Evolutionary conservation across 2,888 invertebrate genomes (phyloP).

Genomic region (Stenichneumon culpator): DNA sequence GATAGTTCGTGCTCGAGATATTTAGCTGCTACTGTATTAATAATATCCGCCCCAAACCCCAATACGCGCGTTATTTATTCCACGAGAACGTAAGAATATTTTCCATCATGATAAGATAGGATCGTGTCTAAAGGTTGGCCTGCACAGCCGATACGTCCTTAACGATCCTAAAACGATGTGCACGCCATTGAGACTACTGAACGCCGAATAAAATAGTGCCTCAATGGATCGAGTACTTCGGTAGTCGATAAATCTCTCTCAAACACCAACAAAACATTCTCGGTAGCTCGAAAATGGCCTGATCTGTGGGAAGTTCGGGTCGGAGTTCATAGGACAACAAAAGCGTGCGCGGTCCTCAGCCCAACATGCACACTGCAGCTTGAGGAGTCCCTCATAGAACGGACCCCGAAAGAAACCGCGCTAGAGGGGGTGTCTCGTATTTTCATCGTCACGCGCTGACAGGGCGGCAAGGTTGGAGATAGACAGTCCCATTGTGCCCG

Average conservation of each 20-base stretch:
- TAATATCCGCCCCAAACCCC: no score
- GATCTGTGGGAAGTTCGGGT: not conserved
- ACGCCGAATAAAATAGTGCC: not conserved
- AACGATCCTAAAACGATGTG: not conserved
- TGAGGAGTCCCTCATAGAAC: not conserved
- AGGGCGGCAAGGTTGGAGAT: conserved; percentile 37
- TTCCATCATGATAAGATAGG: no score
- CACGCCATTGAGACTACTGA: not conserved
- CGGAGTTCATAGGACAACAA: not conserved
- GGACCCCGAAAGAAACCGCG: not conserved
- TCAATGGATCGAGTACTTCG: not conserved
- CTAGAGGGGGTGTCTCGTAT: conserved; percentile 1
- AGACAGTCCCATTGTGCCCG: conserved; percentile 44
- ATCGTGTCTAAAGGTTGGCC: no score
- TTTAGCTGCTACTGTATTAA: no score
- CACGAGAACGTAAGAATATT: no score
- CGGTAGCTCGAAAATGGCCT: not conserved
- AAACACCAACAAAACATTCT: not conserved
- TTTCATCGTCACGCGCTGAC: conserved; percentile 43
- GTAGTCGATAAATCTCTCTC: conserved; percentile 10
- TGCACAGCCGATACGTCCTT: not conserved
- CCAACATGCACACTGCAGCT: conserved; percentile 1
- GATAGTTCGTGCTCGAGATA: no score
- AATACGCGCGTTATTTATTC: no score
- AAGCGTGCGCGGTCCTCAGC: not conserved